Evolutionary conservation across 2,113 vertebrate genomes (phyloP).

Genomic region (Anhinga anhinga): DNA sequence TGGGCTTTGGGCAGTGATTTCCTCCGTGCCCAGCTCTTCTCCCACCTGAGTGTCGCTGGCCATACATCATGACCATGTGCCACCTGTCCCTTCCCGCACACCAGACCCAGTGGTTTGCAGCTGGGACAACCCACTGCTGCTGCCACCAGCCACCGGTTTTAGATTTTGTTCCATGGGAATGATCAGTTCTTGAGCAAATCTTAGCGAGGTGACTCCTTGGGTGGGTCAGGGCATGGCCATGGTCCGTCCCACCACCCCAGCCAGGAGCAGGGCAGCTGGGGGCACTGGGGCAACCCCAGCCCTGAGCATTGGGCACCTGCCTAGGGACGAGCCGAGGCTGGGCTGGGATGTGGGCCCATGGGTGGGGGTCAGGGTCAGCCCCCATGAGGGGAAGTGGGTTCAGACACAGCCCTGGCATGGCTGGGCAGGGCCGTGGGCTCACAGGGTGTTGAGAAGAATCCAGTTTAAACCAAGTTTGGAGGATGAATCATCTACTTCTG

Average conservation of each 20-base stretch:
- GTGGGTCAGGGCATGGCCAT: neutral
- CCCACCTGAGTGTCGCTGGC: neutral
- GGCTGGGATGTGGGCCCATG: neutral
- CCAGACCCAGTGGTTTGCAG: neutral
- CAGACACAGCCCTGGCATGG: neutral
- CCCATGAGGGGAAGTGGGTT: neutral
- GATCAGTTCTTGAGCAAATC: neutral
- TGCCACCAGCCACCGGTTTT: neutral
- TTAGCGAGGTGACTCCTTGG: neutral
- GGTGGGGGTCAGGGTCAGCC: neutral
- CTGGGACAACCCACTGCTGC: neutral
- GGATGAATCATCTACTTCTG: neutral
- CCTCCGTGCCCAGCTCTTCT: neutral
- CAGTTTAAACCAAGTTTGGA: neutral
- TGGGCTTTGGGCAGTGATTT: neutral
- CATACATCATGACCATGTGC: neutral
- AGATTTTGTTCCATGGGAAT: neutral
- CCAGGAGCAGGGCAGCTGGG: neutral
- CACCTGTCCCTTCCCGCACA: fast-evolving
- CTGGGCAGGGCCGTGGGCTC: neutral
- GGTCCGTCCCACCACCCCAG: neutral
- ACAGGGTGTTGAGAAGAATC: neutral
- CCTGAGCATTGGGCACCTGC: neutral
- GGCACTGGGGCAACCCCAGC: neutral
- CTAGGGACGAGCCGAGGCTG: fast-evolving